Evolutionary conservation across 2,797 vertebrate genomes (phyloP), one percentile per base, ranked within the genome.

Genomic region (Anabas testudineus): DNA sequence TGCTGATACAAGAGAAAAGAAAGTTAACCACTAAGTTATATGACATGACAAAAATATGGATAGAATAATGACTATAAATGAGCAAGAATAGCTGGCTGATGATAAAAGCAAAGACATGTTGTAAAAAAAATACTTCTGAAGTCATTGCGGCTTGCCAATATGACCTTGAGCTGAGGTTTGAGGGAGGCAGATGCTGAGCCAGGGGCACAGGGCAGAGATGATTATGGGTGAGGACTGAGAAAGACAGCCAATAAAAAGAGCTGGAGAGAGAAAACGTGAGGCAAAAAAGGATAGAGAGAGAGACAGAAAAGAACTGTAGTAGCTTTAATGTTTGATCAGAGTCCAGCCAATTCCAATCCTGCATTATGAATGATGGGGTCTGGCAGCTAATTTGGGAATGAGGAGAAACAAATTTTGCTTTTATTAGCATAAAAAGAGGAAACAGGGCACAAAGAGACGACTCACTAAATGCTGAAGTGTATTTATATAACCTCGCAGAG

Each of bases 141-240:
- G 54, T n/a, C 37, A 45, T 21, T 85, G 73, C 69, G 48, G 65
- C 34, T 70, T 55, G 15, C 78, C 28, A 73, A 75, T 80, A 60
- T 70, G 81, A 91, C 86, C 88, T 91, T 90, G 85, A 84, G 72
- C 48, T 19, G 65, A 56, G 69, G 71, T 81, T 76, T 82, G 32
- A 77, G 56, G 28, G 64, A 73, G 66, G 60, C 67, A 74, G 76
- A 78, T 18, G 43, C 66, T 76, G 78, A 86, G 70, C 71, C 70
- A 64, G 58, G 74, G 78, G 53, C 30, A 55, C 1, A 26, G 71
- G 73, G 61, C 77, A 69, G 73, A 88, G 74, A 81, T 85, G 83
- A 89, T 88, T 87, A 88, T 84, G 73, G 80, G 66, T 74, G 61
- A 81, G 49, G 72, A 84, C 47, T 24, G 57, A 62, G 51, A 76